Evolutionary conservation across 2,888 invertebrate genomes (phyloP).

Genomic region (Phasia obesa): DNA sequence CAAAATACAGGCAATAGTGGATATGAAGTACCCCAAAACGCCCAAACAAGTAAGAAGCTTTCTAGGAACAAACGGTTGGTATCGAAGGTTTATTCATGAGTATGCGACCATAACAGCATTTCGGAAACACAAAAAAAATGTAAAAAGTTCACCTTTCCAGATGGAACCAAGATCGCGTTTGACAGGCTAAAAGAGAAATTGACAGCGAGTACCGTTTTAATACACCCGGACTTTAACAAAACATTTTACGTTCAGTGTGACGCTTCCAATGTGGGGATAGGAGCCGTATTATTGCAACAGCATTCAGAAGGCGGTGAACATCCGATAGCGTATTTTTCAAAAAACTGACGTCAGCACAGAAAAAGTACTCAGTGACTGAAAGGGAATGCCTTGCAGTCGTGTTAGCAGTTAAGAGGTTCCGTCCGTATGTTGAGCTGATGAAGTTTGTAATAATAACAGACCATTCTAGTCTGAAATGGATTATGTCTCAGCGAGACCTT

Average conservation of each 20-base stretch:
- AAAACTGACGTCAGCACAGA: neutral
- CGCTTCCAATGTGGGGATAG: neutral
- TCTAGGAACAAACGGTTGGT: neutral
- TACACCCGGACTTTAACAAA: neutral
- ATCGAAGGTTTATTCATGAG: neutral
- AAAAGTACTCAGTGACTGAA: neutral
- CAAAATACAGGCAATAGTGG: neutral
- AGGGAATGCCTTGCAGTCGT: neutral
- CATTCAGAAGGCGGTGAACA: neutral
- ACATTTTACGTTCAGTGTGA: neutral
- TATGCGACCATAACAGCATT: neutral
- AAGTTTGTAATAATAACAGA: neutral
- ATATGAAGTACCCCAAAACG: neutral
- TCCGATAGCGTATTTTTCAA: neutral
- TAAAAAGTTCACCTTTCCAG: neutral
- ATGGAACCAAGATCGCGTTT: neutral
- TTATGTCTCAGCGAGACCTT: neutral
- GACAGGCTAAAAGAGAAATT: neutral
- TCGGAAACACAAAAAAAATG: neutral
- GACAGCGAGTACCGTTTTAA: neutral
- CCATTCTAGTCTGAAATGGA: neutral
- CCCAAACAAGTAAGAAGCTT: constrained; percentile 1
- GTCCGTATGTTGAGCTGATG: neutral
- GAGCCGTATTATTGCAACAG: neutral
- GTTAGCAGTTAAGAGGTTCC: neutral